Conservation (phyloP, 2,888 invertebrate genomes). For the Cheilosia impressa region DNA sequence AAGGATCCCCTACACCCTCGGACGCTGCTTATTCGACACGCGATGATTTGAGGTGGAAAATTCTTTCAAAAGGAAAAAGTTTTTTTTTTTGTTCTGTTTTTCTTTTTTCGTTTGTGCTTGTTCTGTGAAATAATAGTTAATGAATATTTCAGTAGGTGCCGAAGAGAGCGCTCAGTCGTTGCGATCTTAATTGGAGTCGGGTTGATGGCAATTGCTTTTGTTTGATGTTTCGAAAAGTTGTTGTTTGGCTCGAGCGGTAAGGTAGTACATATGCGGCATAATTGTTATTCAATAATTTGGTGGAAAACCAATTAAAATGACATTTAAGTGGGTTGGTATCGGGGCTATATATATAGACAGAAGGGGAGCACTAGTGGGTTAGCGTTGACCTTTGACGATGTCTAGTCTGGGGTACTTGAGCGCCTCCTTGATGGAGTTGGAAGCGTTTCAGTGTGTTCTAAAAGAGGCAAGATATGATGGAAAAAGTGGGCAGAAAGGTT, state of each 20-base stretch:
- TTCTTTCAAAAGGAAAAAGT: conserved; percentile 29
- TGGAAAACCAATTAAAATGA: conserved; percentile 43
- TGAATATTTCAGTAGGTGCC: conserved; percentile 56
- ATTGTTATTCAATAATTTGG: conserved; percentile 58
- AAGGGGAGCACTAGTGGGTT: too few species aligned
- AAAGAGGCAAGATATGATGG: too few species aligned
- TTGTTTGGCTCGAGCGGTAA: not conserved
- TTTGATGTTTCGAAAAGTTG: conserved; percentile 36
- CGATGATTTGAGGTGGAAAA: conserved; percentile 52
- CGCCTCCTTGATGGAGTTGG: too few species aligned
- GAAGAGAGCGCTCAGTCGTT: conserved; percentile 25
- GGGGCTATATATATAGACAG: too few species aligned
- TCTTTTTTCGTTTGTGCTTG: not conserved
- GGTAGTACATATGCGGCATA: conserved; percentile 20
- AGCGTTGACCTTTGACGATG: too few species aligned
- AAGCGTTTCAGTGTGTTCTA: too few species aligned
- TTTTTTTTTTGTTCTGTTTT: not conserved
- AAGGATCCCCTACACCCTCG: not conserved
- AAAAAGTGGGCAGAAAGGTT: too few species aligned
- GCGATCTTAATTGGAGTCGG: conserved; percentile 51
- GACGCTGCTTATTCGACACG: conserved; percentile 38
- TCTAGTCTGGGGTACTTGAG: too few species aligned
- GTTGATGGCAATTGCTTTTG: conserved; percentile 23
- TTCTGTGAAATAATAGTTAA: conserved; percentile 40
- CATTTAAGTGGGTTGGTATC: not conserved